Conservation (phyloP, 2,888 invertebrate genomes). For the Tuberolachnus salignus region DNA sequence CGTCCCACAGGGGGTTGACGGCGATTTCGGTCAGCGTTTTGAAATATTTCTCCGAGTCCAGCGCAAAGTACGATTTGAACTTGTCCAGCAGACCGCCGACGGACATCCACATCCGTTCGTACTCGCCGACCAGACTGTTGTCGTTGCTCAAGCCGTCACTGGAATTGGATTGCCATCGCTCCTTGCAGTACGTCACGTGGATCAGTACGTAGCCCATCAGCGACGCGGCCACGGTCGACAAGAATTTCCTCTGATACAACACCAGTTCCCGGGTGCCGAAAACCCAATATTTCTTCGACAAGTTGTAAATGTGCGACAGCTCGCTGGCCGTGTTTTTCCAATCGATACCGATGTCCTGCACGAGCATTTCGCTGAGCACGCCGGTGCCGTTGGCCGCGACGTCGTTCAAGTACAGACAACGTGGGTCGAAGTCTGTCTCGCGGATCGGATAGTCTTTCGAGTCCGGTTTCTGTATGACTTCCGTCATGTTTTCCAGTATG, state of each 20-base stretch:
- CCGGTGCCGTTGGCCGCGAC: background rate
- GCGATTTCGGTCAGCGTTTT: background rate
- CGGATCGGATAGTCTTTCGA: background rate
- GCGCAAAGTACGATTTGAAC: slow-evolving; percentile 15
- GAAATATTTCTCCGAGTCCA: background rate
- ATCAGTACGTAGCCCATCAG: slow-evolving; percentile 16
- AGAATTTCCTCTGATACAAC: slow-evolving; percentile 24
- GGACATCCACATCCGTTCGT: slow-evolving; percentile 47
- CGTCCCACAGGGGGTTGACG: slow-evolving; percentile 6
- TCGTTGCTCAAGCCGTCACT: background rate
- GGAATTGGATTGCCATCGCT: background rate
- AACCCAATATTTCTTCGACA: background rate
- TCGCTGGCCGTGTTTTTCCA: background rate
- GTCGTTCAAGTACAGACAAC: slow-evolving; percentile 24
- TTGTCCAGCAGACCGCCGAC: slow-evolving; percentile 13
- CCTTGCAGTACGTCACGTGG: slow-evolving; percentile 20
- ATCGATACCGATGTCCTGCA: slow-evolving; percentile 7
- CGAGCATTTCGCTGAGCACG: background rate
- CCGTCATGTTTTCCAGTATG: slow-evolving; percentile 28
- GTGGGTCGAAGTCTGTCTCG: background rate
- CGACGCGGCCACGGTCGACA: slow-evolving; percentile 10
- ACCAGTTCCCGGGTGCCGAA: slow-evolving; percentile 37
- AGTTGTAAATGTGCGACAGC: background rate
- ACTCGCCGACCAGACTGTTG: slow-evolving; percentile 7
- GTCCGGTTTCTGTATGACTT: background rate